Conservation (phyloP, 1,140 invertebrate genomes). For the Drosophila arizonae region DNA sequence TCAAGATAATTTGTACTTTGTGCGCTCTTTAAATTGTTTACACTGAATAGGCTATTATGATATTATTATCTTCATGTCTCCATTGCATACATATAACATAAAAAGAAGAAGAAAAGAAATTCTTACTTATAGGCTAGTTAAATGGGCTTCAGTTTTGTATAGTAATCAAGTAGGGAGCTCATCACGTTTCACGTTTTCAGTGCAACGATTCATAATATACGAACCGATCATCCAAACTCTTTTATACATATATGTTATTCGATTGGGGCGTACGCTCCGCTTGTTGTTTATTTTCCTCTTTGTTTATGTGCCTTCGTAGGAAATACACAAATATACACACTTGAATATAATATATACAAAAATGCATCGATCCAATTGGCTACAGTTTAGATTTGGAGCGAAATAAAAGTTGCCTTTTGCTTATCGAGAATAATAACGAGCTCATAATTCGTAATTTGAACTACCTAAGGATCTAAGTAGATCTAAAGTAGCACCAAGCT, state of each 20-base stretch:
- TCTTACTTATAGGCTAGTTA: constrained; percentile 6
- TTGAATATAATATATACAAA: constrained; percentile 5
- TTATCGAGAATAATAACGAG: constrained; percentile 6
- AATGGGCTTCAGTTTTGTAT: constrained; percentile 40
- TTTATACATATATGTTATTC: constrained; percentile 35
- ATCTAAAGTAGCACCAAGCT: constrained; percentile 17
- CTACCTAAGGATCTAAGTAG: constrained; percentile 3
- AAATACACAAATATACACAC: constrained; percentile 29
- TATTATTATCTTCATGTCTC: constrained; percentile 12
- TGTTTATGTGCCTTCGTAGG: constrained; percentile 70
- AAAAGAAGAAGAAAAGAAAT: neutral
- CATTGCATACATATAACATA: constrained; percentile 3
- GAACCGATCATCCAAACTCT: neutral
- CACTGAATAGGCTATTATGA: constrained; percentile 15
- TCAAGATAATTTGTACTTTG: neutral
- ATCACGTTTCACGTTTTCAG: constrained; percentile 47
- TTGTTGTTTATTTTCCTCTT: constrained; percentile 69
- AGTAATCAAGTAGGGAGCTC: constrained; percentile 41
- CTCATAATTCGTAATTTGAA: constrained; percentile 3
- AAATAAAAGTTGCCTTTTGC: constrained; percentile 36
- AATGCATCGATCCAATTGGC: neutral
- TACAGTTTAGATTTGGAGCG: constrained; percentile 15
- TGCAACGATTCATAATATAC: constrained; percentile 30
- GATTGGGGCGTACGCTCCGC: constrained; percentile 42
- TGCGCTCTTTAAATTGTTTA: neutral